A percentile compares a stretch with the other conserved stretches of the same genome.
phyloP scores from a whole-genome alignment of 2,888 invertebrate genomes.

The Thelaira solivaga region DNA sequence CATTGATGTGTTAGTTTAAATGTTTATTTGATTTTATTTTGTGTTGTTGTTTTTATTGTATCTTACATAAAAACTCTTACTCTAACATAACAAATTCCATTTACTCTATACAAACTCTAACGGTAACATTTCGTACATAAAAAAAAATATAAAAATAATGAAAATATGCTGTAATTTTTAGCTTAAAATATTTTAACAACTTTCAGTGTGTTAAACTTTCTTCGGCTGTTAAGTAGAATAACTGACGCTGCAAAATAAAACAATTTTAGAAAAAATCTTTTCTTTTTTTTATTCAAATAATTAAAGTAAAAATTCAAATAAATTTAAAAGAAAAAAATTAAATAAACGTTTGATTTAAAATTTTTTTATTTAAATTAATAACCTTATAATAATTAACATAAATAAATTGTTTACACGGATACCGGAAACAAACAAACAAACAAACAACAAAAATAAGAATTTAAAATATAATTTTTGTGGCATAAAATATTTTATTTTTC shows the following conservation, averaged over 20 bases:
- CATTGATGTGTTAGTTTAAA: background rate
- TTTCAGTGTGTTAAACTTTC: constrained; percentile 39
- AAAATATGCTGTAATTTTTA: constrained; percentile 16
- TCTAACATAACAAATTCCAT: constrained; percentile 56
- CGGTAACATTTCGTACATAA: constrained; percentile 51
- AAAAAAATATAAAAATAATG: no score
- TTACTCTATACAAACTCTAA: constrained; percentile 55
- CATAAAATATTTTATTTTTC: no score
- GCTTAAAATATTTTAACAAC: background rate
- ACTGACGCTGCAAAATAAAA: background rate
- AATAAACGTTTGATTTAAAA: constrained; percentile 50
- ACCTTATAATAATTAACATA: background rate
- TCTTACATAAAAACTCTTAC: constrained; percentile 58
- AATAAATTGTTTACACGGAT: background rate
- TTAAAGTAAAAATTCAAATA: background rate
- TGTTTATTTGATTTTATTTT: constrained; percentile 16
- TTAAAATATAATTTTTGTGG: background rate
- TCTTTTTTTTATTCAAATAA: background rate
- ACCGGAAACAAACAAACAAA: constrained; percentile 11
- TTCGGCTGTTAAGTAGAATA: constrained; percentile 25
- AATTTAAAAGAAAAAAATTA: no score
- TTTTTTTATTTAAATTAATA: background rate
- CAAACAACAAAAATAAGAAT: background rate
- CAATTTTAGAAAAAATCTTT: background rate
- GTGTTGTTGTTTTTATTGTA: constrained; percentile 1